Evolutionary conservation across 2,113 vertebrate genomes (phyloP), one percentile per base, ranked within the genome.

Genomic region (Forbesichthys agassizii): DNA sequence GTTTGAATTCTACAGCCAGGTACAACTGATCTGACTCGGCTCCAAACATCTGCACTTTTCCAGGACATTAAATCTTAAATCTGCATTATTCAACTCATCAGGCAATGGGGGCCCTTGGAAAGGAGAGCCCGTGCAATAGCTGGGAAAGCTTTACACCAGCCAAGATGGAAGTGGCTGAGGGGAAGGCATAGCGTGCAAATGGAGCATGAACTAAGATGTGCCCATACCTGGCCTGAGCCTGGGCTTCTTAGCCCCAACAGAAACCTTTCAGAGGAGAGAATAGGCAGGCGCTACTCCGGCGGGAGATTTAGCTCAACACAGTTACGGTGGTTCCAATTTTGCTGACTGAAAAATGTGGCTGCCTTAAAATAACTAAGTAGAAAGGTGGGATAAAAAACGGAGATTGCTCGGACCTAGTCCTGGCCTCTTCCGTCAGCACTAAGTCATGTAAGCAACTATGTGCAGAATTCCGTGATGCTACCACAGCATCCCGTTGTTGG

Each of bases 11-110:
- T 59, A 71, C 53, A 76, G 71, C 66, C 69, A 86, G 79, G 76
- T 88, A 83, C 48, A 84, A 82, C 71, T 71, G 75, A 85, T 86
- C 73, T 79, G 79, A 86, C 78, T 81, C 36, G 0, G 78, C 70
- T 79, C 87, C 83, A 88, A 86, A 91, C 86, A 88, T 84, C 84
- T 91, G 90, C 64, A 79, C 81, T 86, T 83, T 88, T 86, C 78
- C 75, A 77, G 82, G 65, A 85, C 78, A 86, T 87, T 81, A 69
- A 89, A 84, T 84, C 79, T 72, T 48, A 78, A 73, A 74, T 79
- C 78, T 73, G 73, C 84, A 87, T 86, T 84, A 83, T 86, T 88
- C 71, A 70, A 54, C 71, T 88, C 78, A 75, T 88, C 69, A 61
- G 81, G 69, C 71, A 74, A 73, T 75, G 87, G 75, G 75, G 86